Percentiles rank a stretch among this genome's conserved stretches.
These are phyloP conservation scores for Agrotis exclamationis DNA, from an alignment of 2,888 invertebrate genomes.

Conservation along the genomic window DNA sequence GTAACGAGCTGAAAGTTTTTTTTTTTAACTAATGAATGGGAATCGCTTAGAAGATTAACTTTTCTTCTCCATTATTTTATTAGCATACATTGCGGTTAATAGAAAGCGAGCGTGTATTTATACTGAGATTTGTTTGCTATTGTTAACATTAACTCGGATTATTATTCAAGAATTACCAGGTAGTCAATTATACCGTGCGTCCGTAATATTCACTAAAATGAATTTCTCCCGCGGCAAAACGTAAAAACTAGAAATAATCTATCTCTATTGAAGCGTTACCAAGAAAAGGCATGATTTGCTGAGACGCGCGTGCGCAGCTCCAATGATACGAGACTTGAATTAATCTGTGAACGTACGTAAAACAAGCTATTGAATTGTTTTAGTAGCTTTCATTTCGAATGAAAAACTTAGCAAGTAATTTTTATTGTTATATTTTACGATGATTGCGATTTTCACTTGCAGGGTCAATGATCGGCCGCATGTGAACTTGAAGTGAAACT, in stretches of 20 bases:
- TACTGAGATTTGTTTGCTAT: conserved; percentile 58
- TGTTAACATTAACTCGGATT: conserved; percentile 49
- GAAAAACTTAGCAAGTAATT: conserved; percentile 77
- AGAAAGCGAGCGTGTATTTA: conserved; percentile 81
- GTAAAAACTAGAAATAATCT: conserved; percentile 83
- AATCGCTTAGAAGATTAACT: conserved; percentile 76
- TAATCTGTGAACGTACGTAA: conserved; percentile 76
- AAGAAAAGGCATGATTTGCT: conserved; percentile 79
- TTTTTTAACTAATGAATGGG: conserved; percentile 83
- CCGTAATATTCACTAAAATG: conserved; percentile 55
- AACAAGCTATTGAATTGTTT: conserved; percentile 80
- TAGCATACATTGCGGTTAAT: conserved; percentile 70
- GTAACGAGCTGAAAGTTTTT: conserved; percentile 85
- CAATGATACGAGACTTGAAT: conserved; percentile 73
- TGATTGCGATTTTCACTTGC: conserved; percentile 75
- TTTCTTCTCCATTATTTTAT: conserved; percentile 78
- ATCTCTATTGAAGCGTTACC: conserved; percentile 82
- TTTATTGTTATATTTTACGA: conserved; percentile 75
- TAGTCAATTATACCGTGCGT: conserved; percentile 43
- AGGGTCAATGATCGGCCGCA: conserved; percentile 69
- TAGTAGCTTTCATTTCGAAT: conserved; percentile 81
- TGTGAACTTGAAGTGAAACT: conserved; percentile 44
- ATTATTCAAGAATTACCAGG: conserved; percentile 52
- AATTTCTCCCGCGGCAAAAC: conserved; percentile 74
- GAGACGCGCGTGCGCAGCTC: conserved; percentile 69